Percentiles rank a stretch among this genome's conserved stretches.
Conservation (phyloP, 2,888 invertebrate species). For the Limnephilus auricula region DNA sequence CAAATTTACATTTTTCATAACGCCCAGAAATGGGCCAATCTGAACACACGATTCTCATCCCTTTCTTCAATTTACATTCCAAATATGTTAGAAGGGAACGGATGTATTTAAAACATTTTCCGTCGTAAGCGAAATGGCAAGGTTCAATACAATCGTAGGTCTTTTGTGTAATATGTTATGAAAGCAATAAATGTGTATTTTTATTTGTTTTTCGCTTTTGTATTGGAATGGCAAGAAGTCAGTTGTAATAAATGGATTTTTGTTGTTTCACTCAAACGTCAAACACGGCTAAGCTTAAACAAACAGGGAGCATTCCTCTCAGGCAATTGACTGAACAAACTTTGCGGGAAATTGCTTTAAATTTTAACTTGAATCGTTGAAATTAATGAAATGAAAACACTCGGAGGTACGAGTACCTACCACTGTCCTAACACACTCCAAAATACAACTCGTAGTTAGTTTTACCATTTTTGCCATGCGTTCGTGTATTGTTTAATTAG, state of each 20-base stretch:
- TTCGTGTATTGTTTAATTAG: neutral
- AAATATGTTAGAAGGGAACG: neutral
- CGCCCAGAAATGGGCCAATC: slow-evolving; percentile 44
- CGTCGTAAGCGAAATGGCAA: slow-evolving; percentile 21
- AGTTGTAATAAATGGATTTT: slow-evolving; percentile 58
- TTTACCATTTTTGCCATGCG: neutral
- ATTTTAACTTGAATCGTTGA: slow-evolving; percentile 31
- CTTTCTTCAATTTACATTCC: neutral
- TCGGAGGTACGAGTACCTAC: neutral
- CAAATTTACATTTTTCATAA: slow-evolving; percentile 63
- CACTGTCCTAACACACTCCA: neutral
- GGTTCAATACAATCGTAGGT: slow-evolving; percentile 54
- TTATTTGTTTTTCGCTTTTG: slow-evolving; percentile 48
- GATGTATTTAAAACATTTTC: neutral
- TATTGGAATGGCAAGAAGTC: slow-evolving; percentile 26
- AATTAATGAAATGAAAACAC: slow-evolving; percentile 38
- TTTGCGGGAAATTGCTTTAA: slow-evolving; percentile 32
- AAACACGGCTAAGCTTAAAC: slow-evolving; percentile 49
- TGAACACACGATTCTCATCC: slow-evolving; percentile 39
- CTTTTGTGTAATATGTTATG: slow-evolving; percentile 58
- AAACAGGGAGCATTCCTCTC: slow-evolving; percentile 35
- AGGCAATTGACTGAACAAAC: slow-evolving; percentile 52
- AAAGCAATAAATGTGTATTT: slow-evolving; percentile 59
- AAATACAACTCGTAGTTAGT: neutral
- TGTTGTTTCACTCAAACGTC: slow-evolving; percentile 58